These are phyloP conservation scores for Drosophila tripunctata DNA, from an alignment of 2,888 invertebrate genomes.

Conservation along the genomic window DNA sequence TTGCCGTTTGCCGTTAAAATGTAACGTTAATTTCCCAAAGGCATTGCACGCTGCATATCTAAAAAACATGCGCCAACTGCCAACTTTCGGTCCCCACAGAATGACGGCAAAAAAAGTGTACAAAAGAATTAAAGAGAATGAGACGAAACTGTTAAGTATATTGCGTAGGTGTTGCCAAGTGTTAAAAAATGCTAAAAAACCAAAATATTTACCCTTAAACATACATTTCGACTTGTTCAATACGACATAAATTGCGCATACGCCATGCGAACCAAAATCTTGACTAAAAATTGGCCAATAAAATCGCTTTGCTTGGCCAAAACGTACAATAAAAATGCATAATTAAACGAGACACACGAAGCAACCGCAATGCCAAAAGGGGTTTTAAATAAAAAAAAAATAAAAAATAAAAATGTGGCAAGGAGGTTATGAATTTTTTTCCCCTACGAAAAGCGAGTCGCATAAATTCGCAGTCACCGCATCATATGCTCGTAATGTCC, in stretches of 20 bases:
- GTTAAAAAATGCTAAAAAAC: neutral
- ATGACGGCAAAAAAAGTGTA: neutral
- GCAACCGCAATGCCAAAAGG: neutral
- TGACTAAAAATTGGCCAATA: slow-evolving; percentile 40
- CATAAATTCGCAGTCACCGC: slow-evolving; percentile 78
- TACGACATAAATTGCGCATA: slow-evolving; percentile 44
- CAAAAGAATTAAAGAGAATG: too few species aligned
- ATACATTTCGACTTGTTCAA: too few species aligned
- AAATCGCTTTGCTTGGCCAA: slow-evolving; percentile 30
- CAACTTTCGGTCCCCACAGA: slow-evolving; percentile 29
- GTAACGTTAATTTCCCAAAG: slow-evolving; percentile 72
- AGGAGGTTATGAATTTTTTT: neutral
- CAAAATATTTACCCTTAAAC: too few species aligned
- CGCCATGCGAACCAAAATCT: slow-evolving; percentile 19
- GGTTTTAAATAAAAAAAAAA: neutral
- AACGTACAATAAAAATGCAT: slow-evolving; percentile 71
- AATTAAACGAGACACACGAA: slow-evolving; percentile 57
- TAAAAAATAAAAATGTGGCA: neutral
- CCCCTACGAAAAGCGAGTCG: slow-evolving; percentile 22
- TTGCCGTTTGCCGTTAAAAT: slow-evolving; percentile 51
- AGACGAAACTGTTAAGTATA: slow-evolving; percentile 3
- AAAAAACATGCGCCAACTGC: slow-evolving; percentile 60
- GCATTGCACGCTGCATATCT: slow-evolving; percentile 68
- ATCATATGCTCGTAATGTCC: slow-evolving; percentile 69
- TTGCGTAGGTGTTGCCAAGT: slow-evolving; percentile 48